Conservation (phyloP, 2,113 vertebrate genomes). For the Lucifuga dentata region DNA sequence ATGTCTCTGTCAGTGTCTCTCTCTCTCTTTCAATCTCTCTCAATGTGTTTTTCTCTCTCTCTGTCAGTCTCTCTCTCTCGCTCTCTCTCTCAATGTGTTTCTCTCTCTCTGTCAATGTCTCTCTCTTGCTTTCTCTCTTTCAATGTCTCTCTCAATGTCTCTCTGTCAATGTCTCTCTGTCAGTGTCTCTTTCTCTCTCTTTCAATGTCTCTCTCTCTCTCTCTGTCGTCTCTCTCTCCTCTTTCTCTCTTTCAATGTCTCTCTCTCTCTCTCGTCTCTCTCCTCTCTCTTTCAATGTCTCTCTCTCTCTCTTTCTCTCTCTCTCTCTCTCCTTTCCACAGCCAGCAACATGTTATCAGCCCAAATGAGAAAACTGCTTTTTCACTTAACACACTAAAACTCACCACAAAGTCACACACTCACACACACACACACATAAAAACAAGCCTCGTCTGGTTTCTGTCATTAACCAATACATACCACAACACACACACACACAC, state of each 20-base stretch:
- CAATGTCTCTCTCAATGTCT: too few species aligned
- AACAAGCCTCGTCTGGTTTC: not conserved
- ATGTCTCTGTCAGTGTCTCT: too few species aligned
- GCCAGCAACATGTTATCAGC: conserved; percentile 37
- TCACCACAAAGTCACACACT: not conserved
- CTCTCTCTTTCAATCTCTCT: too few species aligned
- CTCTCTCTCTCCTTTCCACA: conserved; percentile 42
- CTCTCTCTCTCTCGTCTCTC: too few species aligned
- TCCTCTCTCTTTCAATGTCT: not conserved
- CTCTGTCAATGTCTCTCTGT: too few species aligned
- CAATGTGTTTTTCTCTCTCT: not conserved
- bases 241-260: too few species aligned
- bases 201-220: too few species aligned
- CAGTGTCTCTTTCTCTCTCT: too few species aligned
- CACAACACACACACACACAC: conserved; percentile 10
- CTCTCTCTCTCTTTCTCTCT: conserved; percentile 30
- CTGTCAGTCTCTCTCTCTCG: too few species aligned
- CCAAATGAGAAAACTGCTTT: conserved; percentile 7
- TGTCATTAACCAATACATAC: not conserved
- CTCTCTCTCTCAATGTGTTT: not conserved
- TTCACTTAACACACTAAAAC: conserved; percentile 8
- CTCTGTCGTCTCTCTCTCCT: too few species aligned
- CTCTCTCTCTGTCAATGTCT: conserved; percentile 7
- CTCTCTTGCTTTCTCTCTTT: conserved; percentile 30
- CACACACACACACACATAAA: too few species aligned